Base-by-base conservation (phyloP, 2,797 vertebrate species). In the Rhinoraja longicauda region DNA sequence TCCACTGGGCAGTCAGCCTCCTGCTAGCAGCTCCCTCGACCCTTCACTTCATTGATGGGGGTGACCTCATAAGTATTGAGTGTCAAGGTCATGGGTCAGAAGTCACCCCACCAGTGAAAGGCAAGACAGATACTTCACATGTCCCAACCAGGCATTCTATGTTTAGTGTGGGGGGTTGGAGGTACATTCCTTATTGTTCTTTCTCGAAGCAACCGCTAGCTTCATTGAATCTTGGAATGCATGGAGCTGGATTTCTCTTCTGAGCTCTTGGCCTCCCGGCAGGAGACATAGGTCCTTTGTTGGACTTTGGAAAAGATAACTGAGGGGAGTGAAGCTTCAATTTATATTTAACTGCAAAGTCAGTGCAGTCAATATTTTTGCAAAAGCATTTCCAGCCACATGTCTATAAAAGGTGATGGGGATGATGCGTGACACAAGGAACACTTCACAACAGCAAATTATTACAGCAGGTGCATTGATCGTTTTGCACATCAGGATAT, bases 351-450 rank as follows among this genome's bases (percentile, higher is more conserved):
- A 21, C 84, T 64, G 84, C 84, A 36, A 84, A 59, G 26, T 29
- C 32, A 32, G 0, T 32, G 57, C 53, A 17, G 13, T 59, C 82
- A 86, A 32, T 88, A 32, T 21, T 67, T 64, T 88, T 79, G 26
- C 29, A 1, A n/a, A 73, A 29, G 24, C 39, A 45, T 45, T 53
- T 92, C 10, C 0, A 5, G 90, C 7, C 21, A 91, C 67, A 91
- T 17, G 90, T 92, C 90, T 92, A 92, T 92, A 92, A 92, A 92
- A 53, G 90, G 90, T 73, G 90, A 92, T 92, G 90, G 70, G 70
- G 13, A 13, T 1, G 19, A 1, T 9, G 4, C 7, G 70, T 92
- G 90, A 92, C 90, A 92, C 70, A 17, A 8, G 39, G 62, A 15
- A 92, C 29, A 92, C 90, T 92, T 92, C 90, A 92, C 32, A 92